Evolutionary conservation across 1,140 invertebrate genomes (phyloP).

Genomic region (Lucilia cuprina): DNA sequence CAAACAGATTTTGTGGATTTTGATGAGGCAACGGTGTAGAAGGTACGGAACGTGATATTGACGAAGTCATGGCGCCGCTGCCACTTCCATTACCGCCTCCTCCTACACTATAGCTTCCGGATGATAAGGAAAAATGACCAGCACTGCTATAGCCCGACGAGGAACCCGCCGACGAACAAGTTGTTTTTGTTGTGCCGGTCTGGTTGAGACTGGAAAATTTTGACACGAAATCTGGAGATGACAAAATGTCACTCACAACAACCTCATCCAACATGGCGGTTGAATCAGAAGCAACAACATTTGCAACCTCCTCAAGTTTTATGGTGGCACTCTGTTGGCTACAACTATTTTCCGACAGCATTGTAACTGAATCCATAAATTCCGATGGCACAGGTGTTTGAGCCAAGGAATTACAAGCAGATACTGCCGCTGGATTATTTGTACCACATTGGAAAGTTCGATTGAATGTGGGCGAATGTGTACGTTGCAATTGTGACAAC

Average conservation of each 20-base stretch:
- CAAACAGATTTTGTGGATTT: conserved; percentile 41
- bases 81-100: conserved; percentile 32
- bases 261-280: conserved; percentile 45
- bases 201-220: conserved; percentile 52
- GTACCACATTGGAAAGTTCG: conserved; percentile 47
- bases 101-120: conserved; percentile 18
- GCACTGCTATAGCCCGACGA: conserved; percentile 56
- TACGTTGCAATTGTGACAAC: conserved; percentile 52
- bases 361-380: conserved; percentile 72
- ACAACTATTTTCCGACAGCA: conserved; percentile 58
- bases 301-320: conserved; percentile 23
- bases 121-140: conserved; percentile 43
- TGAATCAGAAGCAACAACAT: conserved; percentile 33
- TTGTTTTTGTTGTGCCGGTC: conserved; percentile 49
- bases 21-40: conserved; percentile 68
- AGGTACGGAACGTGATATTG: conserved; percentile 69
- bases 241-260: conserved; percentile 51
- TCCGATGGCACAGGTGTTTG: conserved; percentile 75
- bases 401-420: conserved; percentile 71
- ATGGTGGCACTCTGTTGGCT: conserved; percentile 47
- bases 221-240: conserved; percentile 48
- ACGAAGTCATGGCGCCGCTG: conserved; percentile 22
- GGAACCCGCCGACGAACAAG: conserved; percentile 56
- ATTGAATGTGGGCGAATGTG: conserved; percentile 49
- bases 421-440: conserved; percentile 44